Base-by-base conservation (phyloP, 1,140 invertebrate genomes). In the Trissolcus basalis region DNA sequence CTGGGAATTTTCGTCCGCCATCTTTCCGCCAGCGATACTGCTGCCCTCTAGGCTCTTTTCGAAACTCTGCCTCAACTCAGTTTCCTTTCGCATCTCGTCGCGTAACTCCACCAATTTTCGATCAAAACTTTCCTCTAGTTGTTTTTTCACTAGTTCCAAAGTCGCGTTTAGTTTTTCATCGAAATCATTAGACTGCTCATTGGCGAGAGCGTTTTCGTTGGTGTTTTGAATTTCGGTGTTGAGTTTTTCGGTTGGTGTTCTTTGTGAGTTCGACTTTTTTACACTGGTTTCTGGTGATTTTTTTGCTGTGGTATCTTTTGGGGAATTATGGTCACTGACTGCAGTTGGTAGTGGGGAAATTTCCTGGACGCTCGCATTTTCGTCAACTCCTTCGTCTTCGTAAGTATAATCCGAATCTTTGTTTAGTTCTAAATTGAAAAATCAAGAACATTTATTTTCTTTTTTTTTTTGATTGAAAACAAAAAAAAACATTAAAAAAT, bases 31-130 rank as follows among this genome's bases (percentile, higher is more conserved):
- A 0, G 7, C 36, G 1, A 11, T 12, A 36, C n/a, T 59, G 6
- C 32, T 19, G 1, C 15, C 10, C 5, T 19, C 19, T 9, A 13
- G 4, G 39, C 12, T 49, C 11, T 27, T 10, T 16, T 13, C 10
- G 6, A 35, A 5, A 49, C n/a, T 39, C 1, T 43, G 47, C 15
- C 73, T 78, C 15, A 65, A 50, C 12, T 78, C 81, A 6, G 83
- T 77, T 55, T 84, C 77, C 0, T 75, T 69, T 41, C 76, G 76
- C 4, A 86, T 80, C 32, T 83, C 75, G 8, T 83, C 78, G 16
- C 83, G 85, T 10, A 86, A 78, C 6, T 68, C 68, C 9, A 0
- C 82, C 77, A 35, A 84, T 83, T 72, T 78, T 82, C 13, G 77
- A 45, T 61, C 79, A 69, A 12, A 85, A 82, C 15, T 77, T 47